Percentiles rank a stretch among this genome's conserved stretches.
phyloP scores from a whole-genome alignment of 1,140 invertebrate species.

The Calosoma granatense region DNA sequence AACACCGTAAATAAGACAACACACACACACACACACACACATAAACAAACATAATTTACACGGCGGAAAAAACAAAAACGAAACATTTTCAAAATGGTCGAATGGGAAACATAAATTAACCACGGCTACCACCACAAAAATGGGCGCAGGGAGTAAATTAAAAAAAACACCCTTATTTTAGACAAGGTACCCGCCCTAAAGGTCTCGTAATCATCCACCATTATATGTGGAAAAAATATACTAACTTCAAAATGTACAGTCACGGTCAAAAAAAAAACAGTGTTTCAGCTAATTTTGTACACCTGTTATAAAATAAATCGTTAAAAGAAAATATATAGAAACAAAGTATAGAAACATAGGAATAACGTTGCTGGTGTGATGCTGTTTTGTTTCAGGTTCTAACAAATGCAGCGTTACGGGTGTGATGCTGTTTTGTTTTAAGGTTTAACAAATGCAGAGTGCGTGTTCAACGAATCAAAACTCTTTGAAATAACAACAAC shows the following conservation, averaged over 20 bases:
- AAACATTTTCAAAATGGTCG: neutral
- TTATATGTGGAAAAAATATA: neutral
- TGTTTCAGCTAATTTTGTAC: no score
- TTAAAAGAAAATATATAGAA: no score
- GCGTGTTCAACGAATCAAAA: no score
- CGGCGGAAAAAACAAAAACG: neutral
- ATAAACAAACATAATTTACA: neutral
- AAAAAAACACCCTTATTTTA: constrained; percentile 5
- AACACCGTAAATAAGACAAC: neutral
- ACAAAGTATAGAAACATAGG: no score
- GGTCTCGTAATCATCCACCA: constrained; percentile 2
- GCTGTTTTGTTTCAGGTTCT: no score
- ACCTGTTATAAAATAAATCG: neutral
- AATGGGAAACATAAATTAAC: constrained; percentile 1
- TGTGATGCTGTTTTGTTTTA: no score
- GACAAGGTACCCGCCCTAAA: neutral
- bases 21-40: neutral
- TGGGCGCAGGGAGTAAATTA: neutral
- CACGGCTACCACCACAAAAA: no score
- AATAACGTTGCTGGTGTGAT: no score
- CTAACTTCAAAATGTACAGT: neutral
- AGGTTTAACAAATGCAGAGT: no score
- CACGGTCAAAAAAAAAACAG: no score
- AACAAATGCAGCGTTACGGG: no score
- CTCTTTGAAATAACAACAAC: no score